Base-by-base conservation (phyloP, 2,113 vertebrate genomes). In the Talpa occidentalis region DNA sequence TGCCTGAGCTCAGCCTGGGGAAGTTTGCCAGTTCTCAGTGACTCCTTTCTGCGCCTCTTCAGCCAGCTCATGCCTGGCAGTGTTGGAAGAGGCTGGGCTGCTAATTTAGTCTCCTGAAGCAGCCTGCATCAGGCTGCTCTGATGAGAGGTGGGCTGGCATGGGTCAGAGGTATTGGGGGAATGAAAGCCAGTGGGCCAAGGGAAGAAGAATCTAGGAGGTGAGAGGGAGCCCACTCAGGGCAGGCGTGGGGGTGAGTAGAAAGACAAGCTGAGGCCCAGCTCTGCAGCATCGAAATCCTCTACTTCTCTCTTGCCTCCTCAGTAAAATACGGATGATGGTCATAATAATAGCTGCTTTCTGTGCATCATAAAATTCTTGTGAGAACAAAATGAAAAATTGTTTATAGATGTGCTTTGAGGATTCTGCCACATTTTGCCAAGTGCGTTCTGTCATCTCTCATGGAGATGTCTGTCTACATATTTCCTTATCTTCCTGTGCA, bases 1-100 rank as follows among this genome's bases (percentile, higher is more conserved):
- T 86, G 72, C 97, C 97, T 97, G 97, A 97, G 97, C 96, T 95
- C 79, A 95, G 96, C 97, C 92, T 62, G 76, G 95, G 95, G 95
- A 97, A 93, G 79, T 82, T 89, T 96, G 97, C 94, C 95, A 97
- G 94, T 84, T 90, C 64, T 80, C 5, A 81, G 90, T 79, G 91
- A 96, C 81, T 90, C 78, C 89, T 96, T 88, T 84, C 70, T 6
- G 49, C 24, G 56, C 10, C 97, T 97, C 97, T 94, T 96, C 96
- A 96, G 94, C 78, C 97, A 95, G 95, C 88, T 97, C 80, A 22
- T 97, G 95, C 30, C 83, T 92, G 67, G 74, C 79, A 91, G 94
- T 94, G 93, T 94, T 95, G 94, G 91, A 91, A 94, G 69, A 94
- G 92, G 70, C 88, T 24, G 73, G 26, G 32, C 70, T 90, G 94